Base-by-base conservation (phyloP, 2,888 invertebrate genomes). In the Pristionchus entomophagus region DNA sequence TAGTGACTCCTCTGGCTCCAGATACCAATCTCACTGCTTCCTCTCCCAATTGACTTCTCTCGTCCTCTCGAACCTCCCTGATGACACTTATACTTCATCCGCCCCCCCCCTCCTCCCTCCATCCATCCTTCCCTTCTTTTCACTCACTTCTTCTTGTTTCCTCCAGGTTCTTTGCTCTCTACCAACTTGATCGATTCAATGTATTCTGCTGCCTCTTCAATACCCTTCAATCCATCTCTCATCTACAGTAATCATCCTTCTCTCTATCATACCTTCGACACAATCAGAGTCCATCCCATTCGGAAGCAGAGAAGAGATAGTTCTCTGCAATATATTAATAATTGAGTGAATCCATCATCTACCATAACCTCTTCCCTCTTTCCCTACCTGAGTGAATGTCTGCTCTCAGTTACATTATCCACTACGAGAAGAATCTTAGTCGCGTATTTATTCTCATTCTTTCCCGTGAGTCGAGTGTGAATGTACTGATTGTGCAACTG, bases 171-270 rank as follows among this genome's bases (percentile, higher is more conserved):
- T 77, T 88, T 88, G 45, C 88, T 88, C 85, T 93, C 91, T 22
- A 90, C 86, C 80, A 91, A 78, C 86, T 93, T 92, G 83, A 93
- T 88, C 45, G 88, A 91, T 87, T 93, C 93, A 62, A 93, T 88
- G 88, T 92, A 93, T 85, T 93, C 93, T 29, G 92, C 93, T 6
- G 93, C 93, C 86, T 93, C 93, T 88, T 93, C 93, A 32, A 84
- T 38, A 26, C 83, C 65, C 65, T 65, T 6, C 12, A 59, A 53
- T n/a, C n/a, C 45, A 59, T 26, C 22, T 38, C 41, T n/a, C 56
- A n/a, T 65, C 65, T 6, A 65, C 14, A 56, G 19, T 14, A 22
- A 56, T 56, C 56, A 22, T 14, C 19, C n/a, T 56, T 35, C 4
- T 22, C 2, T n/a, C 73, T 26, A 73, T 26, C n/a, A n/a, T 59